A percentile compares a stretch with the other conserved stretches of the same genome.
These are phyloP conservation scores for Diabrotica virgifera DNA, from an alignment of 1,140 invertebrate species.

Conservation along the genomic window DNA sequence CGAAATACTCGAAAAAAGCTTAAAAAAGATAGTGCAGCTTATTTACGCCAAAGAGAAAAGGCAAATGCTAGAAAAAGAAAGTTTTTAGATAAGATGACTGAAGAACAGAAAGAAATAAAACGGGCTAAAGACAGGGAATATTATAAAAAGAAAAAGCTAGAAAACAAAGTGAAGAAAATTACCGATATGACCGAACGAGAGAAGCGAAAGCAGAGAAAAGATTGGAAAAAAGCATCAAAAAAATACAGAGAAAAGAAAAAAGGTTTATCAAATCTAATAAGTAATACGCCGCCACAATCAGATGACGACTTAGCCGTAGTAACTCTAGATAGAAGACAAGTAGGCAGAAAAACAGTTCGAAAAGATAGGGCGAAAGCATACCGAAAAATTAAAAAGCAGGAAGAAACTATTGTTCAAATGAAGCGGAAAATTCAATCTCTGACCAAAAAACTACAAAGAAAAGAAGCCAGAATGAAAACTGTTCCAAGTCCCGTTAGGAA, in stretches of 20 bases:
- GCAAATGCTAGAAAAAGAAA: constrained; percentile 21
- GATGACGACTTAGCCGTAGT: constrained; percentile 13
- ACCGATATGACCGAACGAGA: constrained; percentile 19
- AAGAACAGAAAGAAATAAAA: constrained; percentile 18
- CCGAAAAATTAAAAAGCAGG: constrained; percentile 23
- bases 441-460: constrained; percentile 15
- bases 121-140: constrained; percentile 13
- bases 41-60: constrained; percentile 10
- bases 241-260: constrained; percentile 24
- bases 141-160: constrained; percentile 22
- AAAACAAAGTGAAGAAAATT: constrained; percentile 19
- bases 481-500: constrained; percentile 16
- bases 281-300: constrained; percentile 21
- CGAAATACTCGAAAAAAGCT: background rate
- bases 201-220: constrained; percentile 20
- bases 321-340: constrained; percentile 11
- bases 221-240: constrained; percentile 21
- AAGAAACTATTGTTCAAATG: constrained; percentile 2
- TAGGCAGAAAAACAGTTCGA: constrained; percentile 25
- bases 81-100: constrained; percentile 21
- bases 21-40: constrained; percentile 14
- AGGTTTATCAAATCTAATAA: constrained; percentile 12
- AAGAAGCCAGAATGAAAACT: background rate
- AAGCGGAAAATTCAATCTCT: constrained; percentile 11
- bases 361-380: constrained; percentile 27